Percentiles rank a stretch among this genome's conserved stretches.
Evolutionary conservation across 2,797 vertebrate species (phyloP).

Genomic region (Leucoraja ocellata): DNA sequence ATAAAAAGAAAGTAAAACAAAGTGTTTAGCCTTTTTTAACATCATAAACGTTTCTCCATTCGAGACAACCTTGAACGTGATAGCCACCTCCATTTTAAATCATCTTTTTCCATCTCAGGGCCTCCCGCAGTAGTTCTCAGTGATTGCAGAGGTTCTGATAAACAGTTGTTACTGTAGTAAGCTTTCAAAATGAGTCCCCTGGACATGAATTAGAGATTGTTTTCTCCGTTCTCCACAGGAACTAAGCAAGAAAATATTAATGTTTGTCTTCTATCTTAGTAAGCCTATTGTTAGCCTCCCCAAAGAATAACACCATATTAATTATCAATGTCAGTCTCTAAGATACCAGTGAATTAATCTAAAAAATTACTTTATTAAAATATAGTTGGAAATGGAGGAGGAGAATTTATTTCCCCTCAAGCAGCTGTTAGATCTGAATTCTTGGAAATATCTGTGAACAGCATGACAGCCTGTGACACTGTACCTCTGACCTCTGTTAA

Average conservation of each 20-base stretch:
- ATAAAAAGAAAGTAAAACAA: not conserved
- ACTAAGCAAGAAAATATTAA: not conserved
- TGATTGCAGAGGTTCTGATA: no score
- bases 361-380: no score
- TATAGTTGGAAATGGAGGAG: no score
- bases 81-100: not conserved
- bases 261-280: not conserved
- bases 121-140: not conserved
- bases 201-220: not conserved
- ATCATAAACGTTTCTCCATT: not conserved
- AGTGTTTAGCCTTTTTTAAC: not conserved
- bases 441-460: no score
- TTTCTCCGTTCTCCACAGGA: not conserved
- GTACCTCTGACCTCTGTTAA: no score
- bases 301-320: not conserved
- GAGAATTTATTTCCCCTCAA: no score
- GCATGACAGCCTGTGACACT: no score
- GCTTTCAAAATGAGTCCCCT: not conserved
- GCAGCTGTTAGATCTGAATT: no score
- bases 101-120: not conserved
- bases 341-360: no score
- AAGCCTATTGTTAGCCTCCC: not conserved
- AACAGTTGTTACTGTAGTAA: no score
- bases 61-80: not conserved
- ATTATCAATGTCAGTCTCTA: not conserved